Base-by-base conservation (phyloP, 2,797 vertebrate species). In the Iguana delicatissima region DNA sequence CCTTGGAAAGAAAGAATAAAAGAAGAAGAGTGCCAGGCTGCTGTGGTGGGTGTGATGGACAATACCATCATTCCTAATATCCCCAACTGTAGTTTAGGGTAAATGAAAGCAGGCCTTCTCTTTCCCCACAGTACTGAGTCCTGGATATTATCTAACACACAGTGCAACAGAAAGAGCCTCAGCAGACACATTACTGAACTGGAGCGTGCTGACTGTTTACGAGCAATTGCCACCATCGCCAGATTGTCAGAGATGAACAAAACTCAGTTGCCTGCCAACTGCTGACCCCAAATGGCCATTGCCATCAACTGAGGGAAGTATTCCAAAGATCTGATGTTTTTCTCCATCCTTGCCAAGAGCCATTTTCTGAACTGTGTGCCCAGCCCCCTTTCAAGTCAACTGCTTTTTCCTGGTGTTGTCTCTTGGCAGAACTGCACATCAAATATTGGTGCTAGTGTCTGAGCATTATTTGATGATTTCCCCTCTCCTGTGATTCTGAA, bases 161-260 rank as follows among this genome's bases (percentile, higher is more conserved):
- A 88, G 5, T 83, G 8, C 29, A 92, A 79, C 1, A 42, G 12
- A 3, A 90, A 42, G 12, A 87, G 6, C 5, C 64, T 94, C 83
- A 72, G n/a, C 6, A 91, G 74, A 89, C 29, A 84, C 12, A 9
- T 91, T 88, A 87, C 35, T 73, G 76, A 93, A 88, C 1, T 91
- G 89, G 59, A 93, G 88, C 38, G 72, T 55, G 12, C n/a, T 88
- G 85, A 32, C 20, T 64, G 1, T 83, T 95, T 89, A 79, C 42
- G 80, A 64, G 46, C 62, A 90, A 76, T 91, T 85, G 42, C n/a
- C 5, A 88, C 16, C 83, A 46, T 4, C 90, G 74, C 26, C 38
- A 92, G 69, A 91, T 89, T 88, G 81, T 92, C 81, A 83, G 87
- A 95, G 20, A 74, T 93, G 80, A 94, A 89, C 62, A 89, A 77